Base-by-base conservation (phyloP, 2,888 invertebrate genomes). In the Drosophila pegasa region DNA sequence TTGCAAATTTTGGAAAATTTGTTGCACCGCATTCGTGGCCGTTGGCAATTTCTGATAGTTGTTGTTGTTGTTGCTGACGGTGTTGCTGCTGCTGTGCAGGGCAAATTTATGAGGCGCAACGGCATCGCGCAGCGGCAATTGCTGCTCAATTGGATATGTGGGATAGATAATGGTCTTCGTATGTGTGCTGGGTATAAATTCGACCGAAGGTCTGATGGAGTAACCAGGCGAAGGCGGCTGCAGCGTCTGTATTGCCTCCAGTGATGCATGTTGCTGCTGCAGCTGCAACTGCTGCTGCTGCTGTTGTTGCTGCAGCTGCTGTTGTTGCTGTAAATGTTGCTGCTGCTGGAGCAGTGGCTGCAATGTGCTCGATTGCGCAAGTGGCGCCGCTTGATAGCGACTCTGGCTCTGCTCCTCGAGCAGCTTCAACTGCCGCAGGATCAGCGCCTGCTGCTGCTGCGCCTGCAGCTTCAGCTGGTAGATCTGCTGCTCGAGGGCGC, bases 401-500 rank as follows among this genome's bases (percentile, higher is more conserved):
- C 64, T 82, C 12, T 84, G 83, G n/a, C 58, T 93, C 70, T 94
- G 93, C 63, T 94, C 93, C 66, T 94, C 93, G 7, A 95, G 88
- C 66, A 94, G 91, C 80, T 95, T 94, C 81, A 96, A 94, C 78
- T 95, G 95, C 27, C 94, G 92, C 27, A 95, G 91, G 52, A 95
- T 93, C 73, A 95, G 94, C 56, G 95, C 95, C 87, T 96, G 95
- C 78, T 96, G 95, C 81, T 95, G 95, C 58, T 94, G 93, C 77
- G 95, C 95, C 83, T 95, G 95, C 56, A 94, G 91, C 84, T 95
- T 95, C 37, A 96, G 91, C 62, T 94, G 92, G 12, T 93, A 93
- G 51, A 96, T 93, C 89, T 96, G 96, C 73, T 95, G 94, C 88
- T 96, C 96, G 16, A 96, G 90, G 35, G 94, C 92, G 66, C 94